Conservation (phyloP, 2,888 invertebrate species). For the Antheraea yamamai region DNA sequence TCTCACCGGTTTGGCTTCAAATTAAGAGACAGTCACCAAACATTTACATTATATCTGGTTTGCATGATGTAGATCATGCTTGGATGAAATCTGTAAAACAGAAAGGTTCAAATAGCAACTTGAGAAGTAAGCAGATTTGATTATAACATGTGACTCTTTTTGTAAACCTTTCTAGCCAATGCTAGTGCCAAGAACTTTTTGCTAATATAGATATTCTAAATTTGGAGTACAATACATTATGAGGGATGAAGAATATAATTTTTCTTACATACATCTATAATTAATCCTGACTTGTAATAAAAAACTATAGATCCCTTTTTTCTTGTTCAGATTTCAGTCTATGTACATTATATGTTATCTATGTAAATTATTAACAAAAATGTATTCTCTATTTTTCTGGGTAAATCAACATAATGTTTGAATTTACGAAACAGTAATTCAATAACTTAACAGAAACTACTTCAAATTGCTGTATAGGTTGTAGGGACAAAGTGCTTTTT, state of each 20-base stretch:
- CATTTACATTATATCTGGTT: slow-evolving; percentile 85
- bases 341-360: too few species aligned
- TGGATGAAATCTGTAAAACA: slow-evolving; percentile 90
- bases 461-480: too few species aligned
- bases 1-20: slow-evolving; percentile 98
- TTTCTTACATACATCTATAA: neutral
- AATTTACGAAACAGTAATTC: too few species aligned
- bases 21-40: slow-evolving; percentile 84
- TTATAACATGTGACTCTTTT: neutral
- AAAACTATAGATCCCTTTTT: too few species aligned
- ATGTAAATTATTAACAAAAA: too few species aligned
- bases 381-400: too few species aligned
- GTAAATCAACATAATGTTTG: too few species aligned
- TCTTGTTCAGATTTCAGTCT: too few species aligned
- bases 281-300: neutral
- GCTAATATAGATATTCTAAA: neutral
- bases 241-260: neutral
- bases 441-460: too few species aligned
- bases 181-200: neutral
- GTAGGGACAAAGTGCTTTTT: too few species aligned
- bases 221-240: neutral
- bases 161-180: neutral
- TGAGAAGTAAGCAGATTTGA: slow-evolving; percentile 79
- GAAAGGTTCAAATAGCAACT: slow-evolving; percentile 76
- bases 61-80: slow-evolving; percentile 92